Evolutionary conservation across 2,888 invertebrate species (phyloP), one percentile per base, ranked within the genome.

Genomic region (Piscicola geometra): DNA sequence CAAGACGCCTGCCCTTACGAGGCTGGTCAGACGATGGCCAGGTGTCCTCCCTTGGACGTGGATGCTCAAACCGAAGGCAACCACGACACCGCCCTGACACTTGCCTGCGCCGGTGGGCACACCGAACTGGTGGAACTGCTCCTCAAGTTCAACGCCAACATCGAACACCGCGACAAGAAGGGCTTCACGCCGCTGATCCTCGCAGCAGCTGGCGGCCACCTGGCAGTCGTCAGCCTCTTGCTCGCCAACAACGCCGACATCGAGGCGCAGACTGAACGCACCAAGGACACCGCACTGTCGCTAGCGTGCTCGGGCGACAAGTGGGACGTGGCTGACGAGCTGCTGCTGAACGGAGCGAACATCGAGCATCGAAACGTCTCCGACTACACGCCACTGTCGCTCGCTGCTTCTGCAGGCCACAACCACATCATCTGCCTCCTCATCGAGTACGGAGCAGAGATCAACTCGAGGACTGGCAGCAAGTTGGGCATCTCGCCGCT

Each of bases 31-130:
- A 82, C 1, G 81, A 82, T 0, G 82, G 82, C 0, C 82, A 78
- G 78, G 74, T 78, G 70, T 36, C 68, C 68, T 12, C 36, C 77
- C 5, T 81, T 86, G 35, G 95, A 98, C 86, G 92, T 99, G 79
- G 96, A 99, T 87, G 94, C 94, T 9, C 94, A 95, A 88, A 99
- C 98, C 0, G 98, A 99, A 86, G 94, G 93, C 82, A 98, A 98
- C 88, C 95, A 96, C 87, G 99, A 99, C 87, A 99, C 99, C 2
- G 97, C 98, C 75, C 88, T 99, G 76, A 98, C 98, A 50, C 89
- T 99, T 78, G 98, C 98, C 70, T 97, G 96, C 87, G 94, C 95
- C 77, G 96, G 96, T 79, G 87, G 87, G 30, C 97, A 98, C 0
- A 93, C 94, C 83, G 96, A 98, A 83, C 89, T 98, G 30, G 97